Base-by-base conservation (phyloP, 2,888 invertebrate genomes). In the Zaprionus obscuricornis region DNA sequence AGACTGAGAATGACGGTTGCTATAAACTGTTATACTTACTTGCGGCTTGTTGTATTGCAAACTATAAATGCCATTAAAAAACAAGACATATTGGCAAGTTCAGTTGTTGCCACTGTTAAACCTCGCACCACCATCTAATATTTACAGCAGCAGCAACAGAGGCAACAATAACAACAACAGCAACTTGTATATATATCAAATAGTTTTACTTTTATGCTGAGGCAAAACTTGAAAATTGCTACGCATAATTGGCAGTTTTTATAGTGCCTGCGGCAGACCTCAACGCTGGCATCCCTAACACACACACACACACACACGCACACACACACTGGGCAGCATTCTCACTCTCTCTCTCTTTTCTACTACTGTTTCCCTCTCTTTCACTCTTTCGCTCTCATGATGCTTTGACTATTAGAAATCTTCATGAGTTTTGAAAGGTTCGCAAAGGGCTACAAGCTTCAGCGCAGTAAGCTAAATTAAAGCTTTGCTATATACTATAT, bases 161-260 rank as follows among this genome's bases (percentile, higher is more conserved):
- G 5, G 14, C 13, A 47, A 5, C 26, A 49, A 18, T 7, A 20
- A 40, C 45, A 36, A 31, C 55, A 55, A n/a, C n/a, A n/a, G n/a
- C n/a, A n/a, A n/a, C n/a, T n/a, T n/a, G n/a, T n/a, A n/a, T n/a
- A n/a, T n/a, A 14, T 11, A 37, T 33, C 47, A 56, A 43, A 62
- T 62, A 36, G 54, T 47, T 60, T 49, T 55, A 37, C 24, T 26
- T 37, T 11, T 17, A 16, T 40, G 36, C 18, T 20, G 39, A 22
- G 27, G 31, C 47, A 54, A 54, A 29, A 50, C 33, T 40, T 51
- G 46, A 45, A 64, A 64, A 77, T 69, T 73, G 54, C 63, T 43
- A 69, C 59, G 66, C 75, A 82, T 77, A 78, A 78, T 82, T 78
- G 78, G 72, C 78, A 63, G 74, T 65, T 71, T 67, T 75, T 63